Evolutionary conservation across 2,797 vertebrate genomes (phyloP).

Genomic region (Enteromius argenteus): DNA sequence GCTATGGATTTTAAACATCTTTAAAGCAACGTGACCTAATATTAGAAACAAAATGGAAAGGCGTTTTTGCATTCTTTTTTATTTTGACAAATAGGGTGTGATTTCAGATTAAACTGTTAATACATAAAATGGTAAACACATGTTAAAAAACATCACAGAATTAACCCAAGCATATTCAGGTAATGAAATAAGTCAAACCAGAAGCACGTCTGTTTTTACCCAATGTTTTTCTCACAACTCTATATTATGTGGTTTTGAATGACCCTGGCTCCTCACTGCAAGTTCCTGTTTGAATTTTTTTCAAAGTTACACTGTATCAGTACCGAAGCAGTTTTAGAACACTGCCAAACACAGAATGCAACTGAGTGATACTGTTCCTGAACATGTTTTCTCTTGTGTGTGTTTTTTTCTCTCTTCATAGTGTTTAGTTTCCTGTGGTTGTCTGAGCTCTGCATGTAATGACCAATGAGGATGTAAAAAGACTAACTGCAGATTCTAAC

Average conservation of each 20-base stretch:
- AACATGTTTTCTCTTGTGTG: constrained; percentile 8
- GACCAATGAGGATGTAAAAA: constrained; percentile 33
- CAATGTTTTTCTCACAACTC: neutral
- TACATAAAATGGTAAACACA: constrained; percentile 19
- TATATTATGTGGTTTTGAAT: constrained; percentile 5
- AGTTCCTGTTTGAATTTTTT: neutral
- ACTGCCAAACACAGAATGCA: neutral
- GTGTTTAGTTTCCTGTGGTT: constrained; percentile 40
- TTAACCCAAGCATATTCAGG: neutral
- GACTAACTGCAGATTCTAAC: constrained; percentile 36
- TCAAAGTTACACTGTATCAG: neutral
- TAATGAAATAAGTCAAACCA: constrained; percentile 25
- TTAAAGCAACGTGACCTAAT: constrained; percentile 4
- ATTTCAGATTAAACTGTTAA: constrained; percentile 9
- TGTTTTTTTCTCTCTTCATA: constrained; percentile 20
- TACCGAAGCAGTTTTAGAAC: neutral
- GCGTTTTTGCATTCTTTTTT: neutral
- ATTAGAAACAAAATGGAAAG: neutral
- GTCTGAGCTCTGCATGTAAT: constrained; percentile 40
- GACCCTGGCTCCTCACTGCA: neutral
- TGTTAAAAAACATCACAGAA: constrained; percentile 15
- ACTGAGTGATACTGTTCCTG: constrained; percentile 13
- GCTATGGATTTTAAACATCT: constrained; percentile 6
- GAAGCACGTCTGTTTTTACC: neutral
- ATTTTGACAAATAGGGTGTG: neutral